Evolutionary conservation across 1,140 invertebrate genomes (phyloP), one percentile per base, ranked within the genome.

Genomic region (Telenomus remus): DNA sequence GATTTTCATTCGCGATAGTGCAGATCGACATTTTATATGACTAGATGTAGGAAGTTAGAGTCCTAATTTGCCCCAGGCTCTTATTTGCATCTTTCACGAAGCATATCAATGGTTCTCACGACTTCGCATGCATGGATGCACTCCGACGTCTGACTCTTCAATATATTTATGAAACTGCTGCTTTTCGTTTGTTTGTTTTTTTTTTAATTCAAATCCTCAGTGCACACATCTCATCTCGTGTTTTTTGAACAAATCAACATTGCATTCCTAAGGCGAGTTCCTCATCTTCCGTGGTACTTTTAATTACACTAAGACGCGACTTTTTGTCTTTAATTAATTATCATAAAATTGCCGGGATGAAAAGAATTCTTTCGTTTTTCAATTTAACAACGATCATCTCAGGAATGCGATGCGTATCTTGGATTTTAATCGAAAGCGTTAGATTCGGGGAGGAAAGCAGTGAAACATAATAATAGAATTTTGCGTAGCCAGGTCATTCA

Each of bases 101-200:
- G 51, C 53, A 51, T 69, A 73, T 78, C 75, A 57, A 64, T 34
- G 55, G 48, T 69, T 78, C 75, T 73, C 75, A 73, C 75, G 75
- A 65, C 59, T 78, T 73, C 42, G 66, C 66, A 66, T 55, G 74
- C 63, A 57, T 42, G 13, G 27, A 53, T 72, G 60, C 75, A 57
- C 59, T 27, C 27, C 42, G 44, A 44, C 37, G n/a, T 39, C 44
- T 42, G 59, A 61, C 64, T 72, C 68, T 59, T 77, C 64, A 63
- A 60, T 77, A 68, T 69, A 77, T 77, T 72, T 77, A 72, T 59
- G 14, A 65, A 64, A 64, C 54, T 60, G 34, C 8, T 46, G 27
- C 47, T 69, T 35, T 11, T 63, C 60, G 57, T 64, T 47, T 57
- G 44, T 43, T 5, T 39, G 9, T 39, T n/a, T 4, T 39, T 39